These are phyloP conservation scores for Mesorhabditis sp. DNA, from an alignment of 2,888 invertebrate genomes.

Conservation along the genomic window DNA sequence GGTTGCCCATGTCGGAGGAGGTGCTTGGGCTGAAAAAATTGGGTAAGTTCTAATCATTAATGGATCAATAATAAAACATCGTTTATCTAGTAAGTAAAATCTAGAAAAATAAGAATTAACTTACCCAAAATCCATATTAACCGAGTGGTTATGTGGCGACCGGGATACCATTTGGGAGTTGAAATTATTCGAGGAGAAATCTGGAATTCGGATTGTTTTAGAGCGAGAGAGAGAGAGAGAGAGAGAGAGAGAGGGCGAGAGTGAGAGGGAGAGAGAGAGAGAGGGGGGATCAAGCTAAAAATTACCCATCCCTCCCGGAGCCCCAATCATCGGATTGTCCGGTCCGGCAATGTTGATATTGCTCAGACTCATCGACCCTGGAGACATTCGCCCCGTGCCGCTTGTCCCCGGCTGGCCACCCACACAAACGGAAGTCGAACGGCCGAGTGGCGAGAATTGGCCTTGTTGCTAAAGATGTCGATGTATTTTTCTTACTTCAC, in stretches of 20 bases:
- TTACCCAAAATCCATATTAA: neutral
- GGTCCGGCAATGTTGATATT: slow-evolving; percentile 25
- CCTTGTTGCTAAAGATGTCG: neutral
- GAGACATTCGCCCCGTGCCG: slow-evolving; percentile 18
- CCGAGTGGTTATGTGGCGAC: slow-evolving; percentile 2
- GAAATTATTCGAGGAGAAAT: too few species aligned
- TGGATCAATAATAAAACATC: neutral
- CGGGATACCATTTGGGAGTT: neutral
- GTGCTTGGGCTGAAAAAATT: neutral
- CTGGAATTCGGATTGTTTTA: too few species aligned
- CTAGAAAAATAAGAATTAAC: neutral
- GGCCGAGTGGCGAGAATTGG: slow-evolving; percentile 18
- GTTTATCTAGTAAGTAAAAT: neutral
- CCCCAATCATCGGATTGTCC: slow-evolving; percentile 8
- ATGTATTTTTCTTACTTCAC: neutral
- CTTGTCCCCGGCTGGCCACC: neutral
- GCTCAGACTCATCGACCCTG: slow-evolving; percentile 38
- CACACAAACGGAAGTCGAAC: slow-evolving; percentile 20
- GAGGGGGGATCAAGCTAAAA: too few species aligned
- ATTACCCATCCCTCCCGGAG: neutral
- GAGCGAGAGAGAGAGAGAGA: too few species aligned
- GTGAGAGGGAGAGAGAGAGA: too few species aligned
- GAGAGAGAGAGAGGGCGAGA: too few species aligned
- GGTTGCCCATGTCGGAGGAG: neutral
- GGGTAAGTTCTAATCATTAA: neutral